Conservation (phyloP, 2,113 vertebrate species). For the Semicossyphus pulcher region DNA sequence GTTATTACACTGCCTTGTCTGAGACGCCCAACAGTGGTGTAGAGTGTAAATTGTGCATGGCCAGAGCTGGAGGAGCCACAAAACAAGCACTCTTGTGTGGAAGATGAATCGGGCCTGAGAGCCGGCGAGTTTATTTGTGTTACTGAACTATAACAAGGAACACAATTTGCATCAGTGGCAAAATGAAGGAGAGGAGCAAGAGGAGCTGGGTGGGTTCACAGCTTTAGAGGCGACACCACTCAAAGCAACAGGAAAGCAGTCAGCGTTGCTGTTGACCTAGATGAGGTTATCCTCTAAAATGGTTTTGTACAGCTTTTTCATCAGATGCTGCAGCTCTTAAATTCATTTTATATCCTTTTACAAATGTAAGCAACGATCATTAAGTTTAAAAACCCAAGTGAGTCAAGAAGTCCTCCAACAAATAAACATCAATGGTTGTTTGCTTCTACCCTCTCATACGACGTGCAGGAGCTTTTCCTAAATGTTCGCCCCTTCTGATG, state of each 20-base stretch:
- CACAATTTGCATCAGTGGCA: slow-evolving; percentile 31
- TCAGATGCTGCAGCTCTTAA: not conserved
- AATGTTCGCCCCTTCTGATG: no score
- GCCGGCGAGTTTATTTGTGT: slow-evolving; percentile 58
- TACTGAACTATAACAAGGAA: slow-evolving; percentile 52
- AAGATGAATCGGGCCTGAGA: slow-evolving; percentile 54
- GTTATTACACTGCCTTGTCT: slow-evolving; percentile 31
- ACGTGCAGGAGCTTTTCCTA: no score
- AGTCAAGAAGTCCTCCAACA: not conserved
- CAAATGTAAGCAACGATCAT: not conserved
- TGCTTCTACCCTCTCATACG: no score
- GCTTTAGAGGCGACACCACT: not conserved
- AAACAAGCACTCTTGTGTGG: slow-evolving; percentile 51
- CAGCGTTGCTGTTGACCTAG: not conserved
- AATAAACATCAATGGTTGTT: no score
- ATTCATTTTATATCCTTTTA: not conserved
- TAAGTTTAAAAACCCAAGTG: not conserved
- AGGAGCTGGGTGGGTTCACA: slow-evolving; percentile 18
- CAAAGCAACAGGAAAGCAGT: not conserved
- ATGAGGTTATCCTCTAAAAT: not conserved
- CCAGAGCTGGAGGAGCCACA: slow-evolving; percentile 54
- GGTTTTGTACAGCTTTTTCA: not conserved
- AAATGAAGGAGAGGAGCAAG: slow-evolving; percentile 20
- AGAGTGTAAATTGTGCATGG: slow-evolving; percentile 60
- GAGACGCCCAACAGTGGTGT: slow-evolving; percentile 7